These are phyloP conservation scores for Dinothrombium tinctorium DNA, from an alignment of 1,140 invertebrate genomes.

Conservation along the genomic window DNA sequence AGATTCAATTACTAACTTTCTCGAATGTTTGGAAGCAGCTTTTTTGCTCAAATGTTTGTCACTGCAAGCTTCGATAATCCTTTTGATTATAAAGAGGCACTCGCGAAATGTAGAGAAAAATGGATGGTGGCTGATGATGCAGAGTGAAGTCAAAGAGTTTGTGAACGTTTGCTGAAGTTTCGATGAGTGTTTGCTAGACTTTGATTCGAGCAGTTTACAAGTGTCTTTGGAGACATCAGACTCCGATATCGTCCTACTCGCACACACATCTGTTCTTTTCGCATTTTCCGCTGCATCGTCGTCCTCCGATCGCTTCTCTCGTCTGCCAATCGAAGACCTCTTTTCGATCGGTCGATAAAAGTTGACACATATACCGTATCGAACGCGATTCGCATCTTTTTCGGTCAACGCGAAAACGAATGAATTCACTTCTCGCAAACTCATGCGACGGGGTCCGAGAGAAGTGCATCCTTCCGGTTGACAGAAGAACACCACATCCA, in stretches of 20 bases:
- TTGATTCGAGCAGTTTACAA: background rate
- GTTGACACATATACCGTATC: constrained; percentile 88
- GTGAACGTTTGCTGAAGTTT: constrained; percentile 7
- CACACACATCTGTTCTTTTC: background rate
- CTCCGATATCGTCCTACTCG: background rate
- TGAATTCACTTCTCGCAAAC: constrained; percentile 64
- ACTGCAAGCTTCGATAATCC: constrained; percentile 54
- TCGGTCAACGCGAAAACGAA: constrained; percentile 98
- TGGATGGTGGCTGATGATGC: constrained; percentile 94
- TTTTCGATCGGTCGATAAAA: constrained; percentile 69
- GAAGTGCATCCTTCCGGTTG: constrained; percentile 84
- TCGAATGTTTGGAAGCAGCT: background rate
- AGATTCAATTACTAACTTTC: constrained; percentile 3
- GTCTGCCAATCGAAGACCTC: constrained; percentile 28
- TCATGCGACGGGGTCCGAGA: constrained; percentile 58
- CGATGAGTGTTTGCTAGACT: constrained; percentile 10
- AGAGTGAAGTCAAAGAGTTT: constrained; percentile 58
- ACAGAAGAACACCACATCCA: constrained; percentile 98
- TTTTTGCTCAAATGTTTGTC: background rate
- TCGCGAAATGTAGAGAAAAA: constrained; percentile 95
- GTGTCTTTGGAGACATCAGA: background rate
- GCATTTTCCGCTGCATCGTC: background rate
- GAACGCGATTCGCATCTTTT: constrained; percentile 66
- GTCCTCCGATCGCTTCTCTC: background rate
- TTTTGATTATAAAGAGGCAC: constrained; percentile 81